These are phyloP conservation scores for Solen grandis DNA, from an alignment of 1,140 invertebrate genomes.

Conservation along the genomic window DNA sequence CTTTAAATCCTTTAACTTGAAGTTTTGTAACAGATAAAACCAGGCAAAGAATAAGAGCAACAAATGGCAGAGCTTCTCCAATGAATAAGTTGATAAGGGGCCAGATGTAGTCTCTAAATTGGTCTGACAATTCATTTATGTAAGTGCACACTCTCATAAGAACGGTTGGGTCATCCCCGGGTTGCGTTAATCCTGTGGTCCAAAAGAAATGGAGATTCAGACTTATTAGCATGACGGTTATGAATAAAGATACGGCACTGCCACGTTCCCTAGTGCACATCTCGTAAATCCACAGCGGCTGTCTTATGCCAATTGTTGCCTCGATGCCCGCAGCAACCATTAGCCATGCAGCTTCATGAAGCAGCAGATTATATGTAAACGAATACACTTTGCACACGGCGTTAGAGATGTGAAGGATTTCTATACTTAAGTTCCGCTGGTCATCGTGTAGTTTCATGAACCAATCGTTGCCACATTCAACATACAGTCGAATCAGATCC, in stretches of 20 bases:
- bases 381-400: slow-evolving; percentile 77
- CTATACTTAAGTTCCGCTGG: slow-evolving; percentile 59
- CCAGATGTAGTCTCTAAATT: slow-evolving; percentile 71
- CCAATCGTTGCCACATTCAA: slow-evolving; percentile 77
- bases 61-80: slow-evolving; percentile 67
- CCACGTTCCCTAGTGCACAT: slow-evolving; percentile 77
- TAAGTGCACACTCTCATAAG: slow-evolving; percentile 56
- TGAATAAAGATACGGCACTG: slow-evolving; percentile 72
- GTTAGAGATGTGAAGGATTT: slow-evolving; percentile 70
- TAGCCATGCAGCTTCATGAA: slow-evolving; percentile 76
- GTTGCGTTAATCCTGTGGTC: slow-evolving; percentile 70
- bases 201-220: slow-evolving; percentile 80
- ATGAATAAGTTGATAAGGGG: slow-evolving; percentile 70
- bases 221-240: slow-evolving; percentile 74
- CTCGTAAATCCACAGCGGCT: slow-evolving; percentile 69
- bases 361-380: slow-evolving; percentile 71
- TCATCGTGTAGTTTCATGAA: slow-evolving; percentile 45
- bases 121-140: slow-evolving; percentile 66
- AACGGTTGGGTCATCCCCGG: slow-evolving; percentile 58
- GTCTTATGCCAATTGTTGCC: slow-evolving; percentile 70
- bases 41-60: slow-evolving; percentile 55
- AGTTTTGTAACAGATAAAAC: slow-evolving; percentile 31
- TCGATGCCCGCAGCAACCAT: slow-evolving; percentile 77
- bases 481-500: slow-evolving; percentile 73
- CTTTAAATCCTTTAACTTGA: not conserved